These are phyloP conservation scores for Clunio marinus DNA, from an alignment of 2,888 invertebrate species.

Conservation along the genomic window DNA sequence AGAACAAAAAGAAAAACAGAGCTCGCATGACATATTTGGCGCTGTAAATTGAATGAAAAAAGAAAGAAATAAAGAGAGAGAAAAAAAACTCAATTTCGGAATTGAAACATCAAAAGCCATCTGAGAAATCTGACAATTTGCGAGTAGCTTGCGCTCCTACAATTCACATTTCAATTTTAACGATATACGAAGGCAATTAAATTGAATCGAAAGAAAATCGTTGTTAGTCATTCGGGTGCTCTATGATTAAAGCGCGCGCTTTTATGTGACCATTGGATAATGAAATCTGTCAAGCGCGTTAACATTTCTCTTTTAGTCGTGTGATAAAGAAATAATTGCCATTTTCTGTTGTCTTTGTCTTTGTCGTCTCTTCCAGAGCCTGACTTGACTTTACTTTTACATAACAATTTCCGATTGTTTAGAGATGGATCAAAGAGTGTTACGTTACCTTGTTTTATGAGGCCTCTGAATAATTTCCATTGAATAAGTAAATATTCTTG, in stretches of 20 bases:
- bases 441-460: too few relatives aligned
- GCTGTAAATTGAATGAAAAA: conserved; percentile 23
- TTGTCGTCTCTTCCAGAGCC: too few relatives aligned
- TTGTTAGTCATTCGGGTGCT: conserved; percentile 11
- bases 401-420: too few relatives aligned
- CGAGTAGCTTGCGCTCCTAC: background rate
- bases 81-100: conserved; percentile 5
- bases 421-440: too few relatives aligned
- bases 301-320: conserved; percentile 1
- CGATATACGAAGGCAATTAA: conserved; percentile 11
- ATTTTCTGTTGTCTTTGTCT: background rate
- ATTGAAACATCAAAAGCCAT: conserved; percentile 26
- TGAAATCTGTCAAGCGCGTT: conserved; percentile 11
- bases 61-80: background rate
- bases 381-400: too few relatives aligned
- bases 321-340: conserved; percentile 24
- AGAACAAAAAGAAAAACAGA: background rate
- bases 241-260: conserved; percentile 13
- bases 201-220: conserved; percentile 9
- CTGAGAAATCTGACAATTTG: conserved; percentile 13
- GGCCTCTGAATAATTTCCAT: too few relatives aligned
- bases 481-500: too few relatives aligned
- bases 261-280: conserved; percentile 10
- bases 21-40: conserved; percentile 22
- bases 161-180: conserved; percentile 15